Evolutionary conservation across 2,888 invertebrate genomes (phyloP).

Genomic region (Scaptomyza caliginosa): DNA sequence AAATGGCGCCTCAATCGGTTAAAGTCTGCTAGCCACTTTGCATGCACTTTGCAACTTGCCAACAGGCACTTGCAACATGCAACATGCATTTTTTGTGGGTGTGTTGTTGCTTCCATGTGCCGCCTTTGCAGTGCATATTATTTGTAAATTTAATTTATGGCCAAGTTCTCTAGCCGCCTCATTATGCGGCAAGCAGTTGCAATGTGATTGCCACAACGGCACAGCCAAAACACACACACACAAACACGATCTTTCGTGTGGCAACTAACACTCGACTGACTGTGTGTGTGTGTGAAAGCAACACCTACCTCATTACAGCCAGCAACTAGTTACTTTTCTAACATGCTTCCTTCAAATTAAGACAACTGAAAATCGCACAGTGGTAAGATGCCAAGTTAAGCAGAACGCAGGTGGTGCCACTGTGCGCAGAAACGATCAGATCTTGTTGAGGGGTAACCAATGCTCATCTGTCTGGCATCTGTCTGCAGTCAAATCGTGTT

Average conservation of each 20-base stretch:
- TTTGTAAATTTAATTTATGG: slow-evolving; percentile 70
- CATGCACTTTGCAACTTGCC: too few relatives aligned
- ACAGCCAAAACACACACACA: too few relatives aligned
- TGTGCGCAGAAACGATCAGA: slow-evolving; percentile 56
- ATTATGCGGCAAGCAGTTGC: slow-evolving; percentile 41
- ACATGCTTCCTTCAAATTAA: slow-evolving; percentile 40
- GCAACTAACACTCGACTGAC: not conserved
- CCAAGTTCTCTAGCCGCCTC: slow-evolving; percentile 38
- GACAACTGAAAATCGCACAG: slow-evolving; percentile 41
- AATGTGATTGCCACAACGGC: slow-evolving; percentile 60
- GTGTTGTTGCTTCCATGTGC: slow-evolving; percentile 6
- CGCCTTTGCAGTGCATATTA: slow-evolving; percentile 58
- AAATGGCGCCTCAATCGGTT: slow-evolving; percentile 65
- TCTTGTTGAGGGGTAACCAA: slow-evolving; percentile 38
- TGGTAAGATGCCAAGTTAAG: too few relatives aligned
- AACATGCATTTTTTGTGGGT: slow-evolving; percentile 27
- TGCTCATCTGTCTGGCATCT: slow-evolving; percentile 24
- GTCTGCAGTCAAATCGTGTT: slow-evolving; percentile 52
- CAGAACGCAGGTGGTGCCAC: slow-evolving; percentile 15
- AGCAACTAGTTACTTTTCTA: slow-evolving; percentile 37
- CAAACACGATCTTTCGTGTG: slow-evolving; percentile 2
- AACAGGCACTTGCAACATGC: slow-evolving; percentile 31
- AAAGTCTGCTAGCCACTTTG: slow-evolving; percentile 48
- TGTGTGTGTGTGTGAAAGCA: slow-evolving; percentile 34
- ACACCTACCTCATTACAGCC: slow-evolving; percentile 71